A percentile compares a stretch with the other conserved stretches of the same genome.
Conservation (phyloP, 2,113 vertebrate genomes). For the Recurvirostra avosetta region DNA sequence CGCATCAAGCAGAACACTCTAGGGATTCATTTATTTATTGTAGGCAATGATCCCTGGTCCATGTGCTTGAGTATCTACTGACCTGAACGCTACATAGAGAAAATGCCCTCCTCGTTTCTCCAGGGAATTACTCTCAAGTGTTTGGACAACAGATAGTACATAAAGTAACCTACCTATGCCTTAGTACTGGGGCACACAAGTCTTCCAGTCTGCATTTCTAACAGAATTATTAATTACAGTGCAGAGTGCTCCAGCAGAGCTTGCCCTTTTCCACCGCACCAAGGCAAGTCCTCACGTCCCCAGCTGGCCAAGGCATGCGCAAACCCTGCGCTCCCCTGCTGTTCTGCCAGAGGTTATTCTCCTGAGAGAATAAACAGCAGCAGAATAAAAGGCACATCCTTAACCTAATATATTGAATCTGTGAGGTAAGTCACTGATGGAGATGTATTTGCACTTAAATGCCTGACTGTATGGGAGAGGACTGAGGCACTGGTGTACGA, state of each 20-base stretch:
- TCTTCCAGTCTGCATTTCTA: neutral
- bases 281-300: neutral
- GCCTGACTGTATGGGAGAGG: neutral
- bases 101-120: neutral
- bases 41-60: neutral
- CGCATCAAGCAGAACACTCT: neutral
- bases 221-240: neutral
- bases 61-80: neutral
- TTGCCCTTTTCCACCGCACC: neutral
- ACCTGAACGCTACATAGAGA: neutral
- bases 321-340: neutral
- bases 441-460: neutral
- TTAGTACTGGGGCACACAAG: neutral
- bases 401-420: neutral
- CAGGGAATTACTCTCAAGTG: neutral
- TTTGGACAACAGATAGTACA: neutral
- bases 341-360: neutral
- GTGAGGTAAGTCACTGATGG: neutral
- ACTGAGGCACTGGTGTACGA: fast-evolving
- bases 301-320: fast-evolving
- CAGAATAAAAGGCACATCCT: neutral
- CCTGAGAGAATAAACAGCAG: neutral
- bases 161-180: neutral
- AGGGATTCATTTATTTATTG: neutral
- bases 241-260: neutral